Base-by-base conservation (phyloP, 2,797 vertebrate genomes). In the Hypotaenidia philippensis region DNA sequence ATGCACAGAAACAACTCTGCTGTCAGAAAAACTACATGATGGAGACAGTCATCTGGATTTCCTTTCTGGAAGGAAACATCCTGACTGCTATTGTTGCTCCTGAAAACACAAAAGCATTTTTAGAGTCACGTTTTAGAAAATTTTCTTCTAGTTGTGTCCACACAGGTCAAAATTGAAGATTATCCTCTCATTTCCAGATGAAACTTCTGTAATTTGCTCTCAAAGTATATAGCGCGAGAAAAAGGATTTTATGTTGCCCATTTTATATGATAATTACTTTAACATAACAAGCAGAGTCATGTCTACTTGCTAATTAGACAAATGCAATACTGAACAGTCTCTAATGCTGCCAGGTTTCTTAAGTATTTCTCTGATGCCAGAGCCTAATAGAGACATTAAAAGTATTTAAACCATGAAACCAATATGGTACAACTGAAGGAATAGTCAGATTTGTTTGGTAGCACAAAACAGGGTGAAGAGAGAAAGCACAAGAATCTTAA, bases 221-320 rank as follows among this genome's bases (percentile, higher is more conserved):
- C 22, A 11, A 75, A 75, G 29, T 5, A 60, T 9, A 47, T 0
- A 7, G 32, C 0, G 0, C 5, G 34, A 72, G 25, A 40, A 68
- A 63, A 64, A 45, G 9, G 11, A 82, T 34, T 72, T 82, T 31
- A 59, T 11, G 12, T 22, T 34, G n/a, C 13, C 26, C 13, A 29
- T 34, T 70, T 71, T 76, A 32, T 40, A 38, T 16, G 41, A 45
- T 15, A 88, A 22, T 74, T 55, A 34, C 20, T 56, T 88, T 7
- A n/a, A 10, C 29, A 29, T 38, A 74, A 41, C 13, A 68, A 34
- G 14, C 26, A 81, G 1, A 78, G 10, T 17, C 22, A 22, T 13
- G 13, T 6, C 29, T 29, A 22, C 64, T 59, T 2, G 1, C 45
- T 64, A 49, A 68, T 38, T 18, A 49, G 29, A 27, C 17, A 45